Evolutionary conservation across 2,797 vertebrate genomes (phyloP), one percentile per base, ranked within the genome.

Genomic region (Anguilla megastoma): DNA sequence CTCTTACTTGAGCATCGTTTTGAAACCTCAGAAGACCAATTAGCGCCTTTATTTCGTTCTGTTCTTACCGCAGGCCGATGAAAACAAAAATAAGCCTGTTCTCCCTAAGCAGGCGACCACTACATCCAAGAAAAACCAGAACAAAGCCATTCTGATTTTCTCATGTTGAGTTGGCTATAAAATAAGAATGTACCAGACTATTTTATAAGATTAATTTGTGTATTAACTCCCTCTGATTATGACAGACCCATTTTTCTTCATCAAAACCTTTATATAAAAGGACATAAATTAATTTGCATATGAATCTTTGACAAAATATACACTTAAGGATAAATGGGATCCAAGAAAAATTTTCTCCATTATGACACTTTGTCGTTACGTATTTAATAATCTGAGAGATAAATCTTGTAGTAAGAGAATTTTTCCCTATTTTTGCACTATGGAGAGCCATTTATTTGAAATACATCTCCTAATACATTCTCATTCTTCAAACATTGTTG

Each of bases 1-100:
- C 86, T 96, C 97, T 41, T 97, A 98, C 24, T 98, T 97, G 56
- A 97, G 97, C 24, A 93, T 99, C 80, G 93, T 99, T 92, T 92
- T 99, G 92, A 98, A 97, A 90, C 99, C 98, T 86, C 99, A 99
- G 94, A 97, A 96, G 82, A 87, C 89, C 50, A 95, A 96, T 91
- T 97, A 94, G 95, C 80, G 27, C 27, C 27, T 41, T 58, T 50
- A 76, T 74, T 8, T 71, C 8, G 33, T 56, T 48, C 33, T 36
- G 50, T 54, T 58, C 45, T 24, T 12, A 41, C 12, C 76, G 66
- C 56, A 50, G 45, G 30, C 74, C 36, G 50, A 86, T 82, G 54
- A 48, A 74, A 30, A 27, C 66, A 30, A 86, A 86, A 86, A 30
- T 18, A 1, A 74, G 36, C 16, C 14, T 74, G 52, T 30, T 82